A percentile compares a stretch with the other conserved stretches of the same genome.
These are phyloP conservation scores for Eleutherodactylus coqui DNA, from an alignment of 2,797 vertebrate species.

Conservation along the genomic window DNA sequence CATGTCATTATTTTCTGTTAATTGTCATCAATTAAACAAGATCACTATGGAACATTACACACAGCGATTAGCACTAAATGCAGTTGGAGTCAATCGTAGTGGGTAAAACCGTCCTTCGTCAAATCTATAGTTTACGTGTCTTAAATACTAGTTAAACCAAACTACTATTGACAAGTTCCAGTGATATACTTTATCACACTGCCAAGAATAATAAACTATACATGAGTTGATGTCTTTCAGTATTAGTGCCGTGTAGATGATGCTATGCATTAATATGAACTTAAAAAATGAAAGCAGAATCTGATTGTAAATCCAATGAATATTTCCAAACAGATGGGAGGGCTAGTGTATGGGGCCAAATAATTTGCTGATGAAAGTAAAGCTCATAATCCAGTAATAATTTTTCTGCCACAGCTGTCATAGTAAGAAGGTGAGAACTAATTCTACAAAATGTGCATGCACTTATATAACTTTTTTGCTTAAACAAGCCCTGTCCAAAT, in stretches of 20 bases:
- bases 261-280: neutral
- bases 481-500: neutral
- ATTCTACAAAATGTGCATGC: neutral
- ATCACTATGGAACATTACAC: no score
- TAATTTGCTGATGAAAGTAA: constrained; percentile 53
- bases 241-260: neutral
- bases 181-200: no score
- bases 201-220: neutral
- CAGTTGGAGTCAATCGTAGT: no score
- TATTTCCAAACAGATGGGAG: constrained; percentile 47
- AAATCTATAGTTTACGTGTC: neutral
- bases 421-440: constrained; percentile 13
- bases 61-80: no score
- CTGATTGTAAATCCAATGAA: constrained; percentile 17
- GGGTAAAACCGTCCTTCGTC: neutral
- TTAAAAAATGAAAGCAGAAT: neutral
- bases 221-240: neutral
- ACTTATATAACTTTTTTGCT: neutral
- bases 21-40: no score
- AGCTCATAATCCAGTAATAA: constrained; percentile 56
- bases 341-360: constrained; percentile 34
- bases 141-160: neutral
- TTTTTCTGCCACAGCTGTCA: constrained; percentile 43
- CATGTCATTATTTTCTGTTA: no score
- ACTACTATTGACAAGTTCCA: no score